Conservation (phyloP, 2,797 vertebrate species). For the Cephalopachus bancanus region DNA sequence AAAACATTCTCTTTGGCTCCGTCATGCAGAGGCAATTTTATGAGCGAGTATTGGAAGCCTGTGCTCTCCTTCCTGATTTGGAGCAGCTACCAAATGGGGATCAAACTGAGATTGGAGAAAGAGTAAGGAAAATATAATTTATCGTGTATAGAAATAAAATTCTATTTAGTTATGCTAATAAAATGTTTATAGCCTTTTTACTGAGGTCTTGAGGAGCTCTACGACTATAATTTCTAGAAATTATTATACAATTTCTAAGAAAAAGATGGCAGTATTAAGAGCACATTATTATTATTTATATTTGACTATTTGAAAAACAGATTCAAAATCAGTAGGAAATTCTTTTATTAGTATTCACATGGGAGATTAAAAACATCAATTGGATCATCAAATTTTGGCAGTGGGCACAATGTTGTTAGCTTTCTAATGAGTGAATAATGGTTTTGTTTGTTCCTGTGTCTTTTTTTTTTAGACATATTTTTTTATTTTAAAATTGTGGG, state of each 20-base stretch:
- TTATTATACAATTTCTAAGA: not conserved
- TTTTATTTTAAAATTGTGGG: no score
- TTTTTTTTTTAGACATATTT: not conserved
- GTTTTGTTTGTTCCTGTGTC: not conserved
- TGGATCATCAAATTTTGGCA: not conserved
- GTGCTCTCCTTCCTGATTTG: constrained; percentile 86
- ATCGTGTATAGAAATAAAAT: constrained; percentile 25
- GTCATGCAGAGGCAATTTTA: constrained; percentile 80
- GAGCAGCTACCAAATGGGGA: constrained; percentile 86
- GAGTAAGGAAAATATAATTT: constrained; percentile 79
- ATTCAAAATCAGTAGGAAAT: constrained; percentile 50
- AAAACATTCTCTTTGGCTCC: constrained; percentile 87
- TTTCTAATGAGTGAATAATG: not conserved
- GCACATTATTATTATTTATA: constrained; percentile 20
- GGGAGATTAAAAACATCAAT: not conserved
- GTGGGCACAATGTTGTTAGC: not conserved
- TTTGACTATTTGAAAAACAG: not conserved
- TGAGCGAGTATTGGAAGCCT: constrained; percentile 83
- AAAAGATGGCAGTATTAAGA: not conserved
- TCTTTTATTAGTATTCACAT: not conserved
- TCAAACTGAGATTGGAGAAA: constrained; percentile 87
- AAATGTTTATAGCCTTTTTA: constrained; percentile 35
- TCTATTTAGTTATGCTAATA: constrained; percentile 9
- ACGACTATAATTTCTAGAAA: not conserved
- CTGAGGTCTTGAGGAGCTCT: constrained; percentile 16